Conservation (phyloP, 2,888 invertebrate genomes). For the Sphaerophoria rueppellii region DNA sequence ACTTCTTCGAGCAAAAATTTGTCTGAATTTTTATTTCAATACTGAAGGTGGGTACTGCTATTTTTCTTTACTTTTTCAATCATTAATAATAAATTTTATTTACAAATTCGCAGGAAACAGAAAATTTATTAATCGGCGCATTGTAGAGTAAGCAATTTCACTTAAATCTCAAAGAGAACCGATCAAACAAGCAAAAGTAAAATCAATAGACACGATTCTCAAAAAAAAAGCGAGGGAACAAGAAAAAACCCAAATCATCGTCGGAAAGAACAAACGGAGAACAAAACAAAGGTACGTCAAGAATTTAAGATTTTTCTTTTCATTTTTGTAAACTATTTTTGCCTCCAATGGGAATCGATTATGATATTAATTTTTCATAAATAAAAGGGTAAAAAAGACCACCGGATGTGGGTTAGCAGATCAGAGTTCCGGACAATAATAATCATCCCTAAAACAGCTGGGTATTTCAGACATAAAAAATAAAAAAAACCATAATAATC, state of each 20-base stretch:
- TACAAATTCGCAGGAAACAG: constrained; percentile 10
- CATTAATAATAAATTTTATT: not conserved
- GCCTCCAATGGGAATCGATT: not conserved
- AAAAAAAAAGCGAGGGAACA: constrained; percentile 11
- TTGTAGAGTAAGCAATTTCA: constrained; percentile 1
- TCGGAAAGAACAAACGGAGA: constrained; percentile 51
- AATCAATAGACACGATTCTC: constrained; percentile 57
- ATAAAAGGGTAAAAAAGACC: not conserved
- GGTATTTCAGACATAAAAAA: not conserved
- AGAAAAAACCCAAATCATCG: constrained; percentile 66
- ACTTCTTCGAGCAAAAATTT: constrained; percentile 10
- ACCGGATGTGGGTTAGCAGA: constrained; percentile 31
- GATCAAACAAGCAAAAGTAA: constrained; percentile 59
- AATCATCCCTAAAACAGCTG: constrained; percentile 28
- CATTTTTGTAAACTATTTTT: not conserved
- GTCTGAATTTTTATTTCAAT: constrained; percentile 54
- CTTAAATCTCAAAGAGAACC: not conserved
- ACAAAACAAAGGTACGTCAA: constrained; percentile 62
- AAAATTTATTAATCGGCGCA: not conserved
- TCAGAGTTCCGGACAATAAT: constrained; percentile 2
- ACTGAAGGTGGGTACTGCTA: constrained; percentile 47
- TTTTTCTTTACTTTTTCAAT: constrained; percentile 56
- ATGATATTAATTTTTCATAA: not conserved
- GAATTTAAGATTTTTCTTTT: not conserved
- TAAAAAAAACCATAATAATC: constrained; percentile 22